Evolutionary conservation across 1,140 invertebrate genomes (phyloP).

Genomic region (Lasioglossum albipes): DNA sequence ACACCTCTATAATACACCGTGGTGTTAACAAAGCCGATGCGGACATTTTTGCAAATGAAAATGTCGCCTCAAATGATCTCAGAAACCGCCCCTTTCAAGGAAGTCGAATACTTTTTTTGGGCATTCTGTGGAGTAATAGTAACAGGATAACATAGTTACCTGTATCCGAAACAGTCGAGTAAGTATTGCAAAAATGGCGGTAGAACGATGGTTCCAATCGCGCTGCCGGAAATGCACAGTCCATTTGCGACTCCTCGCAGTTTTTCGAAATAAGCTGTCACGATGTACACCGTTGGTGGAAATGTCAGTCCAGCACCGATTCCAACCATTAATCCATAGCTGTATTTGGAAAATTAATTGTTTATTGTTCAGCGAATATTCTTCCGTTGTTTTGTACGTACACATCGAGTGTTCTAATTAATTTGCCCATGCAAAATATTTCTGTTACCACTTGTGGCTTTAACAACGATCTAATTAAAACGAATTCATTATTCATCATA

Average conservation of each 20-base stretch:
- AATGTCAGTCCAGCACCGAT: conserved; percentile 89
- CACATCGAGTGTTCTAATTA: not conserved
- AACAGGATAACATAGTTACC: conserved; percentile 75
- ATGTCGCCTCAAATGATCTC: no score
- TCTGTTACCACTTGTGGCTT: no score
- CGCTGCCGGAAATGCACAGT: conserved; percentile 92
- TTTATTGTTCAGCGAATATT: not conserved
- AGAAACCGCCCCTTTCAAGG: no score
- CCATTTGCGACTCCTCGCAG: conserved; percentile 91
- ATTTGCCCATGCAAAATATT: not conserved
- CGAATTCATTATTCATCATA: no score
- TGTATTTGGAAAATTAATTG: conserved; percentile 72
- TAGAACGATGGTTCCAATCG: conserved; percentile 89
- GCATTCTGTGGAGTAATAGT: not conserved
- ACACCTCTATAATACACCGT: no score
- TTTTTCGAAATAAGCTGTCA: conserved; percentile 91
- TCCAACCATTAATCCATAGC: conserved; percentile 89
- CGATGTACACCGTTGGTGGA: conserved; percentile 93
- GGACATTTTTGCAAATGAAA: no score
- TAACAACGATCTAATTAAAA: no score
- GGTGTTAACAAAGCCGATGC: no score
- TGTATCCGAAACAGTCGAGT: conserved; percentile 86
- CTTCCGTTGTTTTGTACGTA: not conserved
- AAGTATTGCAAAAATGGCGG: conserved; percentile 87
- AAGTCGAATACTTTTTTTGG: no score